Evolutionary conservation across 30 jellyfish, hydroid and myxozoan species (phyloP).

Genomic region (Chrysaora quinquecirrha): DNA sequence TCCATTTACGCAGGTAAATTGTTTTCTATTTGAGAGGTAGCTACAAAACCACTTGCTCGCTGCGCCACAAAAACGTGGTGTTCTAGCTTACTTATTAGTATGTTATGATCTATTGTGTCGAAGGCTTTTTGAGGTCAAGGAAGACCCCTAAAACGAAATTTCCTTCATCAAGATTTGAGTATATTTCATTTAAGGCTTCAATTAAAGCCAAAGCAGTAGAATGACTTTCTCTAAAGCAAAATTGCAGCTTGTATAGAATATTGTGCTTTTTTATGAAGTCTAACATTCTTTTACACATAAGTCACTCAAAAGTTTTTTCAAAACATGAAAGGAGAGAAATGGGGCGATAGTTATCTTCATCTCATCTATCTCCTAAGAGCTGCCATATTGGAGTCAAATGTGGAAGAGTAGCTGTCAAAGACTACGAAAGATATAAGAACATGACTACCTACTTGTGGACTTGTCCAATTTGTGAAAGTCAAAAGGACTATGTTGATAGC

Average conservation of each 20-base stretch:
- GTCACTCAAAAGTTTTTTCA: background rate
- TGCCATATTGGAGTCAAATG: background rate
- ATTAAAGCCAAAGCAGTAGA: background rate
- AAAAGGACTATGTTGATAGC: background rate
- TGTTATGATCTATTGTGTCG: background rate
- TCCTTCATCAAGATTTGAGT: background rate
- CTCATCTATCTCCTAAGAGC: background rate
- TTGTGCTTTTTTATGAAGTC: background rate
- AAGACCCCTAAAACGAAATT: background rate
- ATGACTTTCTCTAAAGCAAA: background rate
- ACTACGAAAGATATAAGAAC: background rate
- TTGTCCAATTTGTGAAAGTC: background rate
- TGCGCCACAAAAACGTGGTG: background rate
- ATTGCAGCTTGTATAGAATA: background rate
- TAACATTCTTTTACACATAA: background rate
- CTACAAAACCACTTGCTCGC: background rate
- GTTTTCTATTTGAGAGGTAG: background rate
- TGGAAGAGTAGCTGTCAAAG: background rate
- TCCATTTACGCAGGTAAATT: background rate
- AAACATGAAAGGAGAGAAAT: background rate
- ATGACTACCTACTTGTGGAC: background rate
- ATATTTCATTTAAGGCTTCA: background rate
- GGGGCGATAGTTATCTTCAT: background rate
- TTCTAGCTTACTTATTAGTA: background rate
- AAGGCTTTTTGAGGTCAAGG: conserved; percentile 4